Percentiles rank a stretch among this genome's conserved stretches.
Evolutionary conservation across 2,888 invertebrate genomes (phyloP).

Genomic region (Athrips mouffetella): DNA sequence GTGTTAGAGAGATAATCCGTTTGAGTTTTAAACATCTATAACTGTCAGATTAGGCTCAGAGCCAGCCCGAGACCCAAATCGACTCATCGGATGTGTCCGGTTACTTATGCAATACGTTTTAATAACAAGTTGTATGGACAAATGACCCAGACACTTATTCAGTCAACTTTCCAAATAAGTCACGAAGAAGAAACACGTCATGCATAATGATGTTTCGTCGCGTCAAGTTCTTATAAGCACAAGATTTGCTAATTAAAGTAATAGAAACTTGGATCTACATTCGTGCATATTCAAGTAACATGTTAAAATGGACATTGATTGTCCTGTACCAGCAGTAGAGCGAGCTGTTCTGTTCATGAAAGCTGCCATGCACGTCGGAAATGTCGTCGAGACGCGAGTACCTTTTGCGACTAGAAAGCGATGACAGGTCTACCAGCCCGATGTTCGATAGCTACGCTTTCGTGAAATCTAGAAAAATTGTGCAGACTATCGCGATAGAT

Average conservation of each 20-base stretch:
- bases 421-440: conserved; percentile 26
- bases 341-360: conserved; percentile 30
- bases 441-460: conserved; percentile 21
- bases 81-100: too few species aligned
- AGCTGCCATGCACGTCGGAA: conserved; percentile 34
- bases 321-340: conserved; percentile 25
- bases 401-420: conserved; percentile 43
- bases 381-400: conserved; percentile 26
- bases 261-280: conserved; percentile 7
- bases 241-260: conserved; percentile 6
- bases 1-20: conserved; percentile 1
- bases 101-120: not conserved
- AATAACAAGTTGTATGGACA: not conserved
- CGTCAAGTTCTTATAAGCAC: conserved; percentile 1
- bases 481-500: not conserved
- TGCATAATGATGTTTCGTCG: too few species aligned
- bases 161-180: not conserved
- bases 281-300: conserved; percentile 21
- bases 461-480: conserved; percentile 17
- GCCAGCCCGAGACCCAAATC: not conserved
- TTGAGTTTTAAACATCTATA: conserved; percentile 5
- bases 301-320: conserved; percentile 22
- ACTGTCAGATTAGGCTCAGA: conserved; percentile 1
- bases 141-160: too few species aligned
- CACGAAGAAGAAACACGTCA: not conserved